phyloP scores from a whole-genome alignment of 1,140 invertebrate species.

The Phymorhynchus buccinoides region DNA sequence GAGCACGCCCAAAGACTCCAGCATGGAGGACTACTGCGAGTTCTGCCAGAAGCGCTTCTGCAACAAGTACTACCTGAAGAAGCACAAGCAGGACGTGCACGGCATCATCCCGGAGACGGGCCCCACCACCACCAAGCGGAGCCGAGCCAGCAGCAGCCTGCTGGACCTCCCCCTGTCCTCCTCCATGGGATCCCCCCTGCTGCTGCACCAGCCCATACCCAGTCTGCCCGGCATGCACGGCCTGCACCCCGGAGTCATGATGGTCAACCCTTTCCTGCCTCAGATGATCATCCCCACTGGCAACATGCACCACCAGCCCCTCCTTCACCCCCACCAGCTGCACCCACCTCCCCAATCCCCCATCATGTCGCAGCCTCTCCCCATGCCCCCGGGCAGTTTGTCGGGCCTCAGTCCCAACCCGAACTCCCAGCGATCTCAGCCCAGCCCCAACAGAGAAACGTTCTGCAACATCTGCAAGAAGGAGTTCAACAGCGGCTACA shows the following conservation, averaged over 20 bases:
- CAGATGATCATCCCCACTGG: slow-evolving; percentile 67
- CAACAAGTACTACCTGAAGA: slow-evolving; percentile 77
- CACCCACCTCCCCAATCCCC: slow-evolving; percentile 54
- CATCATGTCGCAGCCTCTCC: slow-evolving; percentile 60
- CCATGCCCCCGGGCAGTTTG: slow-evolving; percentile 40
- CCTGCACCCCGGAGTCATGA: slow-evolving; percentile 67
- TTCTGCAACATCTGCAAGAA: slow-evolving; percentile 96
- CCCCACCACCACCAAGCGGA: slow-evolving; percentile 57
- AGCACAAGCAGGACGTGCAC: slow-evolving; percentile 79
- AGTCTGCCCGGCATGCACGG: slow-evolving; percentile 59
- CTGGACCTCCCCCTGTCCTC: slow-evolving; percentile 55
- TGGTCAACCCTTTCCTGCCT: slow-evolving; percentile 72
- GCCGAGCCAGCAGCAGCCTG: slow-evolving; percentile 41
- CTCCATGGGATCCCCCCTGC: slow-evolving; percentile 54
- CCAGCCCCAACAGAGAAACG: slow-evolving; percentile 58
- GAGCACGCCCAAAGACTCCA: slow-evolving; percentile 49
- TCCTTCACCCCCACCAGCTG: slow-evolving; percentile 51
- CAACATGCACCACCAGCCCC: slow-evolving; percentile 54
- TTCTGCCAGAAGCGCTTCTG: slow-evolving; percentile 74
- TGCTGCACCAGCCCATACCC: slow-evolving; percentile 66
- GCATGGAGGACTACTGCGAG: slow-evolving; percentile 73
- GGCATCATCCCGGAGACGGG: slow-evolving; percentile 72
- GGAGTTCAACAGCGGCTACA: slow-evolving; percentile 89
- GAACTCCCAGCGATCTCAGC: slow-evolving; percentile 48
- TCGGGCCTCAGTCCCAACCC: slow-evolving; percentile 47